phyloP scores from a whole-genome alignment of 2,797 vertebrate species.

The Macropus fuliginosus region DNA sequence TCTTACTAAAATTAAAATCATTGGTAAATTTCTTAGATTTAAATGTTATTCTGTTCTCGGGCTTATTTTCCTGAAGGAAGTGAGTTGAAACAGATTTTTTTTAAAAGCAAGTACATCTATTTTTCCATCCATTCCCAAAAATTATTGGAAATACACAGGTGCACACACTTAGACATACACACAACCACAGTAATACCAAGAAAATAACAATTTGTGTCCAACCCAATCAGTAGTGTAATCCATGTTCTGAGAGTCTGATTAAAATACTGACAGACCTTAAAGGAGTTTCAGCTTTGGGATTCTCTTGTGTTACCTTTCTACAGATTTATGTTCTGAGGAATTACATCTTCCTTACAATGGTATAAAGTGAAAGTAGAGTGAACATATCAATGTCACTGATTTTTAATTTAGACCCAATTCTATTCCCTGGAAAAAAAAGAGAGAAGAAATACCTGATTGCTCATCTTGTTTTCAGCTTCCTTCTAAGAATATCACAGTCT shows the following conservation, averaged over 20 bases:
- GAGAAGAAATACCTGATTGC: not conserved
- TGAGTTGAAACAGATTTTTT: not conserved
- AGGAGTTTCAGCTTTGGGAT: not conserved
- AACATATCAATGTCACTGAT: not conserved
- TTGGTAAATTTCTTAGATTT: constrained; percentile 41
- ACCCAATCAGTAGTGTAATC: not conserved
- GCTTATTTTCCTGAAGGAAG: not conserved
- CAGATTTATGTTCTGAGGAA: not conserved
- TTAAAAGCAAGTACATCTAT: not conserved
- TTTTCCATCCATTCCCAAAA: not conserved
- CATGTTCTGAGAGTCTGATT: not conserved
- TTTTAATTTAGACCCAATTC: not conserved
- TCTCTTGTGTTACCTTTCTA: not conserved
- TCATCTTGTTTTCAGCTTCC: not conserved
- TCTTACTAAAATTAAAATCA: constrained; percentile 37
- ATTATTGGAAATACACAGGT: not conserved
- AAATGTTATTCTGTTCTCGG: constrained; percentile 25
- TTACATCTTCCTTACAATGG: not conserved
- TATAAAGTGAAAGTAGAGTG: not conserved
- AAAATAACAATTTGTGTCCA: not conserved
- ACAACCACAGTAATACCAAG: not conserved
- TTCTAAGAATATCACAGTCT: not conserved
- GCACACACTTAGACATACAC: not conserved
- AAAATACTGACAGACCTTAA: not conserved
- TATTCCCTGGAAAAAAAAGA: not conserved